Conservation (phyloP, 1,140 invertebrate genomes). For the Pogonomyrmex barbatus region DNA sequence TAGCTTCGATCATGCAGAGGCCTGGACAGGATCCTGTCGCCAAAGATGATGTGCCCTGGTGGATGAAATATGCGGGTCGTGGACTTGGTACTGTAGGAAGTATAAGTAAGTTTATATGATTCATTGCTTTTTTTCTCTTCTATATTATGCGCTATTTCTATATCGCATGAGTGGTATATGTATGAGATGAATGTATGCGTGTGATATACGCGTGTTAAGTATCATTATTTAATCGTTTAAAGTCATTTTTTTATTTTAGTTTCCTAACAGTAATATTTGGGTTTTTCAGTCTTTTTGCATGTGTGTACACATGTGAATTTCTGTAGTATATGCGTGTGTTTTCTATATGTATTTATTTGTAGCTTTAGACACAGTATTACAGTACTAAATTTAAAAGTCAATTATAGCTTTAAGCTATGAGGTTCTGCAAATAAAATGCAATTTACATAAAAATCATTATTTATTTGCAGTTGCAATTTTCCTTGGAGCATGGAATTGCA, state of each 20-base stretch:
- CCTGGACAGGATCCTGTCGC: constrained; percentile 91
- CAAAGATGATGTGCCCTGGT: constrained; percentile 95
- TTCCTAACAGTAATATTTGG: background rate
- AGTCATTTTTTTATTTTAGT: background rate
- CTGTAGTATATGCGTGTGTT: background rate
- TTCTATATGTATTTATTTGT: background rate
- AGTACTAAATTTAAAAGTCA: background rate
- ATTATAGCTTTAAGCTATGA: background rate
- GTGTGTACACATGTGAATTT: background rate
- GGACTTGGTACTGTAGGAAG: constrained; percentile 94
- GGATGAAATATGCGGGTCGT: constrained; percentile 94
- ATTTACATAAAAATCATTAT: constrained; percentile 11
- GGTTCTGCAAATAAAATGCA: background rate
- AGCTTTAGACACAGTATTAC: background rate
- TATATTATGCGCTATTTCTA: background rate
- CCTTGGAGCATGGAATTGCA: constrained; percentile 93
- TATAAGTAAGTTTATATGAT: constrained; percentile 88
- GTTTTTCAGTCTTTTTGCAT: background rate
- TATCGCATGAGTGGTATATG: background rate
- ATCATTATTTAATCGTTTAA: background rate
- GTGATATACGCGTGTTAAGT: background rate
- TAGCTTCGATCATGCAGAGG: constrained; percentile 91
- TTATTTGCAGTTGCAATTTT: constrained; percentile 93
- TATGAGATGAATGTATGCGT: no score
- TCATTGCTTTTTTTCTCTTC: background rate